These are phyloP conservation scores for Heliconius ismenius DNA, from an alignment of 2,888 invertebrate species.

Conservation along the genomic window DNA sequence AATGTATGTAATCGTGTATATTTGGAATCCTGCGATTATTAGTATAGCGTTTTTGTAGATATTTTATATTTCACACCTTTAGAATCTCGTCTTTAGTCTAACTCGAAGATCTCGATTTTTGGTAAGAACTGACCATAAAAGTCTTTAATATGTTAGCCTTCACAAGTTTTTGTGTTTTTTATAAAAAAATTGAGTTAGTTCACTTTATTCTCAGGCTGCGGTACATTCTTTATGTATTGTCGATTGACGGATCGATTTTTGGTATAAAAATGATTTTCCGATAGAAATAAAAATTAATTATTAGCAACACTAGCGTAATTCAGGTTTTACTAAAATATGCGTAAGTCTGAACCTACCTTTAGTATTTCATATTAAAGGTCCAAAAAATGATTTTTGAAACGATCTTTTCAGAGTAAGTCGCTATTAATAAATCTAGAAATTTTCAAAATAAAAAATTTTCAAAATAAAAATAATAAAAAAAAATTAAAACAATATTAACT, in stretches of 20 bases:
- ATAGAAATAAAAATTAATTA: not conserved
- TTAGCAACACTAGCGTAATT: not conserved
- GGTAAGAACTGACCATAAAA: not conserved
- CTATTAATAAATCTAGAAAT: not conserved
- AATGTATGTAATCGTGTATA: constrained; percentile 38
- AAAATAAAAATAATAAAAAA: not conserved
- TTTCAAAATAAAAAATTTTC: not conserved
- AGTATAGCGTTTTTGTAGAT: constrained; percentile 29
- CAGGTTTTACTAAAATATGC: not conserved
- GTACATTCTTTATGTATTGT: not conserved
- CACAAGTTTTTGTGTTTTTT: not conserved
- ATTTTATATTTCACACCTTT: not conserved
- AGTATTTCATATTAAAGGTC: not conserved
- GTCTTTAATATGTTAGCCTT: too few species aligned
- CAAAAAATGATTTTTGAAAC: not conserved
- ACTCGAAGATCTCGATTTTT: not conserved
- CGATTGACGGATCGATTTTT: not conserved
- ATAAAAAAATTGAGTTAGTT: not conserved
- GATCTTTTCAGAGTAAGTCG: not conserved
- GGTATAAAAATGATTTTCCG: not conserved
- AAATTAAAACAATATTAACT: not conserved
- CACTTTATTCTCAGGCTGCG: not conserved
- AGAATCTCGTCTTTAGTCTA: not conserved
- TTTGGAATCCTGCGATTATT: constrained; percentile 32
- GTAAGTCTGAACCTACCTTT: not conserved